Percentiles rank a stretch among this genome's conserved stretches.
Evolutionary conservation across 2,888 invertebrate genomes (phyloP).

Genomic region (Drosophila recens): DNA sequence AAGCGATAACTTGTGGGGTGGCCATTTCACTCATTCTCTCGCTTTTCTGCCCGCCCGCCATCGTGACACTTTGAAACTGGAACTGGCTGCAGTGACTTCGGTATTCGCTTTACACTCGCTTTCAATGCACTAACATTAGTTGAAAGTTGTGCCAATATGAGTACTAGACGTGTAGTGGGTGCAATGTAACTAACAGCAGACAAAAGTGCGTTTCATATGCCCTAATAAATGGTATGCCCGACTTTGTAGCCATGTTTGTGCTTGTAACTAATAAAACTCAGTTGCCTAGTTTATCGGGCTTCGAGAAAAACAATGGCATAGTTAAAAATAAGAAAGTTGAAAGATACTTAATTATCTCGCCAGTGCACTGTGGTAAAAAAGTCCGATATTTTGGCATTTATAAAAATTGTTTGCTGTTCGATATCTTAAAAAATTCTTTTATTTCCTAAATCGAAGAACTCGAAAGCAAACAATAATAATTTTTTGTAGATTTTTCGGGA

Average conservation of each 20-base stretch:
- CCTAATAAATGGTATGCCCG: neutral
- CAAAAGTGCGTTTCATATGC: slow-evolving; percentile 5
- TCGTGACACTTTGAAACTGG: slow-evolving; percentile 35
- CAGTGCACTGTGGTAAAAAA: too few species aligned
- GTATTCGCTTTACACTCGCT: slow-evolving; percentile 26
- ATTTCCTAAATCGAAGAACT: too few species aligned
- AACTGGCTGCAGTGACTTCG: slow-evolving; percentile 38
- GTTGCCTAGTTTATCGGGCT: neutral
- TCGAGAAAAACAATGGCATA: too few species aligned
- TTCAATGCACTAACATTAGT: slow-evolving; percentile 18
- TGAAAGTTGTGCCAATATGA: slow-evolving; percentile 1
- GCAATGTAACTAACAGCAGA: slow-evolving; percentile 1
- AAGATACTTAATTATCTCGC: too few species aligned
- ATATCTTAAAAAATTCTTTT: too few species aligned
- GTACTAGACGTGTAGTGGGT: neutral
- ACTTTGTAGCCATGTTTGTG: neutral
- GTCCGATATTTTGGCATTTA: too few species aligned
- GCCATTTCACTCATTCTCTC: slow-evolving; percentile 3
- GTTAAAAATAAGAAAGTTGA: too few species aligned
- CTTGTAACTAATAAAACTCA: neutral
- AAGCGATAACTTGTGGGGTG: slow-evolving; percentile 25
- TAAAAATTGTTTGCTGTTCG: too few species aligned
- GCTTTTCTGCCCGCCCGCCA: slow-evolving; percentile 9
- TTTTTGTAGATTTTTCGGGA: too few species aligned
- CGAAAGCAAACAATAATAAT: too few species aligned